A percentile compares a stretch with the other conserved stretches of the same genome.
Evolutionary conservation across 2,113 vertebrate species (phyloP).

Genomic region (Larimichthys crocea): DNA sequence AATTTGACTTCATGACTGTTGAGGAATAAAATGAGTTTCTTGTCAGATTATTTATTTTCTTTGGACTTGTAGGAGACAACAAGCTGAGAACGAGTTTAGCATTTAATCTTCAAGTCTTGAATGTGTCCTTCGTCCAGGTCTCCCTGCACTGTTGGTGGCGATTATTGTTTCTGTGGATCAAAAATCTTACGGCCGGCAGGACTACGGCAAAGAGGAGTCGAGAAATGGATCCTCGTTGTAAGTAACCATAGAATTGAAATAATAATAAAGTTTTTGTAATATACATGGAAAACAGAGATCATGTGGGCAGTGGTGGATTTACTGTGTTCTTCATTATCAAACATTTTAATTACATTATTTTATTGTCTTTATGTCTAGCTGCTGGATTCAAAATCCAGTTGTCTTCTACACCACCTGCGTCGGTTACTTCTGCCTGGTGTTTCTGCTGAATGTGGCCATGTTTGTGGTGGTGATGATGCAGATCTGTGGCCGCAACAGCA

Average conservation of each 20-base stretch:
- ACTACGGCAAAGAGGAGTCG: slow-evolving; percentile 77
- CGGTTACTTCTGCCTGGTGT: slow-evolving; percentile 93
- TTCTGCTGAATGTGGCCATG: slow-evolving; percentile 96
- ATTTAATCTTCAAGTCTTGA: too few relatives aligned
- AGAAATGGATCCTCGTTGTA: slow-evolving; percentile 90
- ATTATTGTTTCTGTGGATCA: slow-evolving; percentile 86
- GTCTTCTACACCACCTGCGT: slow-evolving; percentile 93
- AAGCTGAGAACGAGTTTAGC: too few relatives aligned
- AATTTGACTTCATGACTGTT: too few relatives aligned
- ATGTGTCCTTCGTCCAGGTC: slow-evolving; percentile 83
- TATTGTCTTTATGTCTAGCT: slow-evolving; percentile 79
- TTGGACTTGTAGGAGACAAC: too few relatives aligned
- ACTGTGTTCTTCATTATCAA: too few relatives aligned
- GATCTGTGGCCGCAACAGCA: slow-evolving; percentile 97
- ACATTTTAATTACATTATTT: too few relatives aligned
- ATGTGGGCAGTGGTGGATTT: too few relatives aligned
- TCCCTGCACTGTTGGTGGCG: slow-evolving; percentile 89
- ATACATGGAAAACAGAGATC: too few relatives aligned
- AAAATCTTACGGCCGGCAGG: slow-evolving; percentile 85
- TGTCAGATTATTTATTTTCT: too few relatives aligned
- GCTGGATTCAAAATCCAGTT: slow-evolving; percentile 88
- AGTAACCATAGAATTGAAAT: slow-evolving; percentile 30
- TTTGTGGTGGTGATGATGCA: slow-evolving; percentile 98
- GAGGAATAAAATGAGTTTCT: too few relatives aligned
- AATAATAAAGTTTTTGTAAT: too few relatives aligned